phyloP scores from a whole-genome alignment of 2,113 vertebrate species.

The Callopanchax toddi region DNA sequence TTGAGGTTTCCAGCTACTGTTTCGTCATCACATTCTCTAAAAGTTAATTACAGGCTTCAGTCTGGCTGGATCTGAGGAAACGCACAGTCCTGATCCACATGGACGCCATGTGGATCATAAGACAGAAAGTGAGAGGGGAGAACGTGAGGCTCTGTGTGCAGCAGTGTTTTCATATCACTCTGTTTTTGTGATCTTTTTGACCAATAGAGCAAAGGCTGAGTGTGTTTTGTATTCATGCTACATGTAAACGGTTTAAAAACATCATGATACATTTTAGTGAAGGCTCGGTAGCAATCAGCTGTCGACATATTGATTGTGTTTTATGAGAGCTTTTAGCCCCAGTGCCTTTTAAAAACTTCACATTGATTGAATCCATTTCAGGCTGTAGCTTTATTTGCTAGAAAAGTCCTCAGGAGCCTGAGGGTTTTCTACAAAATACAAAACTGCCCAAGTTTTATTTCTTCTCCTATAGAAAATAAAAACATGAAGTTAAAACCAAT shows the following conservation, averaged over 20 bases:
- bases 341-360: background rate
- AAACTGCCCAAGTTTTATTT: background rate
- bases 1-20: conserved; percentile 64
- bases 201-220: too few species aligned
- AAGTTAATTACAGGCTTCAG: conserved; percentile 59
- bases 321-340: conserved; percentile 10
- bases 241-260: conserved; percentile 5
- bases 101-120: conserved; percentile 28
- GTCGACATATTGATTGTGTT: background rate
- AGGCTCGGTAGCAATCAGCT: background rate
- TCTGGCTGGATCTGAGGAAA: conserved; percentile 47
- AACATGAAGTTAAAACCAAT: background rate
- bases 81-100: conserved; percentile 25
- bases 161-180: too few species aligned
- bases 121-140: conserved; percentile 26
- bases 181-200: too few species aligned
- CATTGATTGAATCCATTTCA: background rate
- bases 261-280: conserved; percentile 8
- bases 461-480: background rate
- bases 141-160: background rate
- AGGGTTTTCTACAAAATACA: background rate
- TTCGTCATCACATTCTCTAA: conserved; percentile 62
- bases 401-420: background rate
- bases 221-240: too few species aligned
- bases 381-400: background rate